Evolutionary conservation across 2,113 vertebrate genomes (phyloP).

Genomic region (Grammomys dolichurus): DNA sequence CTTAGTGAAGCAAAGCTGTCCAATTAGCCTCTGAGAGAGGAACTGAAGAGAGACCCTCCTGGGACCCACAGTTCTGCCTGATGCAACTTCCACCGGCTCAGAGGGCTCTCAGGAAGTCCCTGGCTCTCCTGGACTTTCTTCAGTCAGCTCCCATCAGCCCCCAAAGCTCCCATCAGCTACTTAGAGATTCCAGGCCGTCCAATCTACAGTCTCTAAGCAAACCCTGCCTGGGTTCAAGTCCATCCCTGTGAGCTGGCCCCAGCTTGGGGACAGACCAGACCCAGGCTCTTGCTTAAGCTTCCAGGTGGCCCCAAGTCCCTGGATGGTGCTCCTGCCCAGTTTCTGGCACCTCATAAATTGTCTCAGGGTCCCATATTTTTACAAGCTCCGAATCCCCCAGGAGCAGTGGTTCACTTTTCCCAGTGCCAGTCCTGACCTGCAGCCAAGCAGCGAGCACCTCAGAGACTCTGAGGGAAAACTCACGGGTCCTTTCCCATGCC

Average conservation of each 20-base stretch:
- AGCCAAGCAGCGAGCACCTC: constrained; percentile 27
- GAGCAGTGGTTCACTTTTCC: constrained; percentile 83
- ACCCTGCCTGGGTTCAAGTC: background rate
- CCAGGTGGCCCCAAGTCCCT: constrained; percentile 70
- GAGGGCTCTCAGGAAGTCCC: background rate
- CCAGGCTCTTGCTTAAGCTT: background rate
- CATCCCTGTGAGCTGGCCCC: background rate
- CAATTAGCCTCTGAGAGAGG: constrained; percentile 63
- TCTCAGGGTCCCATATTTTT: constrained; percentile 84
- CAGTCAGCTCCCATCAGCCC: fast-evolving
- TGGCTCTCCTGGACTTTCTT: background rate
- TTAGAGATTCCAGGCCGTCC: background rate
- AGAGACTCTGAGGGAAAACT: background rate
- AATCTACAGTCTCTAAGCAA: background rate
- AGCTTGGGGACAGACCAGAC: background rate
- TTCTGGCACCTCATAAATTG: constrained; percentile 83
- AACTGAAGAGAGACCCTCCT: constrained; percentile 20
- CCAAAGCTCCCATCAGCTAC: background rate
- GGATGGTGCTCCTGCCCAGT: constrained; percentile 74
- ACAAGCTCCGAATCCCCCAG: constrained; percentile 85
- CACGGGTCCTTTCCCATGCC: constrained; percentile 58
- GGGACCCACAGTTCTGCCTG: background rate
- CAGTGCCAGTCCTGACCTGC: constrained; percentile 81
- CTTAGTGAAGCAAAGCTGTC: constrained; percentile 62
- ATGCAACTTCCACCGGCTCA: background rate